Evolutionary conservation across 2,888 invertebrate genomes (phyloP).

Genomic region (Lottia scabra): DNA sequence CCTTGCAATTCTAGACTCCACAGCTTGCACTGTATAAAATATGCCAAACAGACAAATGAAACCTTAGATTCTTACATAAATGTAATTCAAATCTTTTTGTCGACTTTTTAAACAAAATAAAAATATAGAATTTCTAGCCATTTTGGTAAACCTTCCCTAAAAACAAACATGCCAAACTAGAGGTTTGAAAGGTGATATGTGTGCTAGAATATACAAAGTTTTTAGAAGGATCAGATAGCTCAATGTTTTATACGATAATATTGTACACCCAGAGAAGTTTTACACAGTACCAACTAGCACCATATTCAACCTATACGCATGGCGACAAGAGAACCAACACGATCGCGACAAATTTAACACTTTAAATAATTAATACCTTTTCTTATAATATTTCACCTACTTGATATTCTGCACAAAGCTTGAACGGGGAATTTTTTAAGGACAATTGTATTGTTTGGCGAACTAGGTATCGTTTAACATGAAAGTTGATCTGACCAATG

Average conservation of each 20-base stretch:
- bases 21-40: slow-evolving; percentile 5
- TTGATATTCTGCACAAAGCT: not conserved
- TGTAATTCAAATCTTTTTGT: slow-evolving; percentile 3
- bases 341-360: not conserved
- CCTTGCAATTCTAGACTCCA: slow-evolving; percentile 7
- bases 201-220: not conserved
- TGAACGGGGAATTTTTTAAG: not conserved
- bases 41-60: slow-evolving; percentile 13
- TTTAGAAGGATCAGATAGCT: not conserved
- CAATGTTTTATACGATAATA: too few species aligned
- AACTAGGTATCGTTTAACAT: not conserved
- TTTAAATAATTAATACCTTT: not conserved
- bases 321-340: not conserved
- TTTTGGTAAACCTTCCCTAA: slow-evolving; percentile 4
- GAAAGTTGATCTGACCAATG: too few species aligned
- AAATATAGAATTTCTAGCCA: slow-evolving; percentile 3
- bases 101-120: slow-evolving; percentile 4
- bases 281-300: too few species aligned
- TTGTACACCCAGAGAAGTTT: too few species aligned
- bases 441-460: not conserved
- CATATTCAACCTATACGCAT: too few species aligned
- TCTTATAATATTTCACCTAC: not conserved
- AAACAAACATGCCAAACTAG: slow-evolving; percentile 1
- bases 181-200: not conserved
- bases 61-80: slow-evolving; percentile 13